These are phyloP conservation scores for Meda fulgida DNA, from an alignment of 2,797 vertebrate genomes.

Conservation along the genomic window DNA sequence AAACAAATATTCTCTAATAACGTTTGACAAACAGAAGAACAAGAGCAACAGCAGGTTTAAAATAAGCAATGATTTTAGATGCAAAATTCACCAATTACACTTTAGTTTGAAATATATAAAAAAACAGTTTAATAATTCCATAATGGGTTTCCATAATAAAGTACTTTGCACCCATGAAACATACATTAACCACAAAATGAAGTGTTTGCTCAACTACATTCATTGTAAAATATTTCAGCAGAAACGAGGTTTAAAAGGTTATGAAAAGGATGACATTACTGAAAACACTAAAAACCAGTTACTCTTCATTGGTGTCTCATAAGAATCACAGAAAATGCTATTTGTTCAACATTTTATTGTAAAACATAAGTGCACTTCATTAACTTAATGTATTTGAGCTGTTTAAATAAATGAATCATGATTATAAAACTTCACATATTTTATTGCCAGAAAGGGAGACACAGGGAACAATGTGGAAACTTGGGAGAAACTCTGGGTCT, in stretches of 20 bases:
- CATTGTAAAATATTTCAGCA: neutral
- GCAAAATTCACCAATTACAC: neutral
- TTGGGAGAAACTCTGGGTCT: constrained; percentile 26
- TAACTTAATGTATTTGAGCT: neutral
- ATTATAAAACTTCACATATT: constrained; percentile 55
- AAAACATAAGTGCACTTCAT: neutral
- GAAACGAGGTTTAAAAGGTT: neutral
- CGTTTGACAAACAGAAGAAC: neutral
- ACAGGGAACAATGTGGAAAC: constrained; percentile 31
- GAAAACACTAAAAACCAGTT: neutral
- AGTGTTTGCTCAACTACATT: neutral
- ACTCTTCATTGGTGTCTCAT: neutral
- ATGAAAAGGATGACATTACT: neutral
- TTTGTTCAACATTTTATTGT: neutral
- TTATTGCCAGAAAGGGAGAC: constrained; percentile 62
- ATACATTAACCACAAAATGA: neutral
- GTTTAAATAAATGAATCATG: constrained; percentile 57
- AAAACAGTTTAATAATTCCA: neutral
- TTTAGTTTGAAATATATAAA: neutral
- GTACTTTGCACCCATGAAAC: neutral
- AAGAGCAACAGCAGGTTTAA: neutral
- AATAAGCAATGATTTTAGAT: neutral
- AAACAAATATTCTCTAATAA: neutral
- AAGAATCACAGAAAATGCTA: neutral
- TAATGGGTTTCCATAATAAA: neutral